A percentile compares a stretch with the other conserved stretches of the same genome.
Conservation (phyloP, 2,888 invertebrate species). For the Marronus borbonicus region DNA sequence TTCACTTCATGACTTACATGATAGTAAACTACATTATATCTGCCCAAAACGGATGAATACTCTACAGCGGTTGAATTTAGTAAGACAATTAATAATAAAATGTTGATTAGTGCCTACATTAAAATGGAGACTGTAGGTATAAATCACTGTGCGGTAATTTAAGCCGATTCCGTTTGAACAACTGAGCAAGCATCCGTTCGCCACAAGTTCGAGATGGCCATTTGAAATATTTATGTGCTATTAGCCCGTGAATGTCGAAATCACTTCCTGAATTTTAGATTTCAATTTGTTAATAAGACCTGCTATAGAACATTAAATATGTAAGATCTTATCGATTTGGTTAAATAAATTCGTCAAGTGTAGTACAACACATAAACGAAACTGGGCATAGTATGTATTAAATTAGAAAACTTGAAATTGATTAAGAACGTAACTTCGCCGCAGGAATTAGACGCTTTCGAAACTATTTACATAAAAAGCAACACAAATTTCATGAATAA, state of each 20-base stretch:
- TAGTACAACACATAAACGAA: too few relatives aligned
- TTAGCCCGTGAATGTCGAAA: constrained; percentile 37
- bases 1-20: too few relatives aligned
- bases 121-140: constrained; percentile 15
- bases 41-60: neutral
- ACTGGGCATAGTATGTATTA: too few relatives aligned
- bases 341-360: too few relatives aligned
- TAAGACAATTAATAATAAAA: constrained; percentile 20
- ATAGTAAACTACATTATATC: too few relatives aligned
- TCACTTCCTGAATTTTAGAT: constrained; percentile 41
- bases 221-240: constrained; percentile 41
- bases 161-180: constrained; percentile 36
- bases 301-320: constrained; percentile 13
- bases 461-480: too few relatives aligned
- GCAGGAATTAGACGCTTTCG: too few relatives aligned
- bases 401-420: too few relatives aligned
- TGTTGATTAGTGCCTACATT: constrained; percentile 16
- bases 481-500: too few relatives aligned
- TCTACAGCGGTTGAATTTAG: neutral
- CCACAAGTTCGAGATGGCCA: constrained; percentile 28
- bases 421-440: too few relatives aligned
- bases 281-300: constrained; percentile 37
- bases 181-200: constrained; percentile 22
- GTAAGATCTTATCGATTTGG: too few relatives aligned
- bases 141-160: constrained; percentile 27